Evolutionary conservation across 2,113 vertebrate species (phyloP), one percentile per base, ranked within the genome.

Genomic region (Machaerirhynchus nigripectus): DNA sequence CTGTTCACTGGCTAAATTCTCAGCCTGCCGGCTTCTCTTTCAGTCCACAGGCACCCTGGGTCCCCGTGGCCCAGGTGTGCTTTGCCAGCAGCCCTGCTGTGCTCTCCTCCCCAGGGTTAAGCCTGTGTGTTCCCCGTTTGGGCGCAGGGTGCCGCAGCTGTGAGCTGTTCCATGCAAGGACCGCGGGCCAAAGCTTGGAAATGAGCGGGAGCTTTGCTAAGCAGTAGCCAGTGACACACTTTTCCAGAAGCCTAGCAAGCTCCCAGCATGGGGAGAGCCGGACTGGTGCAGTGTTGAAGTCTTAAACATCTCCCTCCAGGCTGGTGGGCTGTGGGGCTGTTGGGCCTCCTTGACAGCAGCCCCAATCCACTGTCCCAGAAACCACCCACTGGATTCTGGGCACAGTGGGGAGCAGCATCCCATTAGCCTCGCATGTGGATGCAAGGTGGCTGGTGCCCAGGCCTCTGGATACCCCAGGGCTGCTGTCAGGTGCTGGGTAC

Each of bases 81-180:
- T 57, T 13, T 44, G 35, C 7, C 2, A 71, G 65, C 64, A 64
- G 52, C 28, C 33, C 44, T 3, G 2, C 35, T 8, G 15, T 8
- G 3, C 68, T 26, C 49, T 49, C 24, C 42, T 49, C 44, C 35
- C 13, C 3, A 3, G 40, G 31, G n/a, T 31, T 27, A 26, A 55
- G 18, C 33, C 49, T 9, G 13, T 0, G 3, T 1, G 0, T 35
- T 53, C 30, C 10, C 4, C 0, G 2, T 67, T 37, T 1, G 7
- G 46, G 33, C 0, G 0, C 39, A 0, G 3, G n/a, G 11, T 17
- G 3, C 24, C 1, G 1, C 0, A 33, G 30, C 89, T 75, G n/a
- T 2, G 31, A 78, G 31, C 60, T 24, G 50, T 33, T 86, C 4
- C 2, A 7, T 9, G 33, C 5, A 15, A 61, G 27, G 26, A 68